Evolutionary conservation across 2,797 vertebrate species (phyloP), one percentile per base, ranked within the genome.

Genomic region (Rhabdomys pumilio): DNA sequence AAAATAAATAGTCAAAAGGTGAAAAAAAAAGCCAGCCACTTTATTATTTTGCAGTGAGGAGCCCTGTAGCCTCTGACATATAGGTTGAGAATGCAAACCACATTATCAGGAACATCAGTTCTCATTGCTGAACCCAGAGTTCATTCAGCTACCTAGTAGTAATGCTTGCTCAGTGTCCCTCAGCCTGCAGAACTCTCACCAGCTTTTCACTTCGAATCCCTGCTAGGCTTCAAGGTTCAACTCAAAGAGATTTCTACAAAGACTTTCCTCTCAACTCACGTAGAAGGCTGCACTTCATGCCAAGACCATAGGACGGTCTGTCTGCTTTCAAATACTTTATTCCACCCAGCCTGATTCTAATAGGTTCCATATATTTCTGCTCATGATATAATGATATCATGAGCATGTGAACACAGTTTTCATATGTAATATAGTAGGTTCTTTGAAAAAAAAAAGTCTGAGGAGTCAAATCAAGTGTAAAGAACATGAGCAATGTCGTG

Each of bases 401-500:
- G 65, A 89, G 34, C 24, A 59, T n/a, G 2, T 47, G 24, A 17
- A 34, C 26, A 81, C 14, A 65, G 24, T 79, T 90, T 8, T 47
- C 90, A 47, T 81, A 34, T 22, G 31, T 41, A n/a, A n/a, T 17
- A 20, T 72, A 73, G 90, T 85, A 86, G 72, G 61, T 22, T 82
- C 82, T 95, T 95, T 6, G 13, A 89, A 81, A 72, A 73, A 59
- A 73, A 59, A 59, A 82, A 4, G 41, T 38, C 29, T 83, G 11
- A 76, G 82, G 26, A 81, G 41, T 81, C 20, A 31, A 82, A 76
- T 1, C 73, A 92, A 53, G 38, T 76, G 50, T 91, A 83, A 91
- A 89, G 41, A 95, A 92, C 84, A 88, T 87, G 69, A 93, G 47
- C 41, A 88, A 59, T 38, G 76, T 67, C 26, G 63, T 95, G 76